phyloP scores from a whole-genome alignment of 53 echinoderm and acorn worm species.

The Apostichopus leukothele region DNA sequence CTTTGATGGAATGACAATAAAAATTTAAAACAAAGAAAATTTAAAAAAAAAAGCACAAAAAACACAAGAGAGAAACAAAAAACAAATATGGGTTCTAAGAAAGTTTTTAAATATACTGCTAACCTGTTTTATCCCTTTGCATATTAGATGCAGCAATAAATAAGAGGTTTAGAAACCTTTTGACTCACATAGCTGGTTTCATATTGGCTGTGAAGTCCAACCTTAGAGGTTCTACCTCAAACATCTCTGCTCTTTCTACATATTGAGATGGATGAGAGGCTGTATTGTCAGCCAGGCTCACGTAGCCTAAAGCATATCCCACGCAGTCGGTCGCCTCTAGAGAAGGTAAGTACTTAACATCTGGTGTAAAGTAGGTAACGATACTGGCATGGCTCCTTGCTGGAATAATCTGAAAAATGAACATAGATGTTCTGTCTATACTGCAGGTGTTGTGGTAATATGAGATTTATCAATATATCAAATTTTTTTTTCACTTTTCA shows the following conservation, averaged over 20 bases:
- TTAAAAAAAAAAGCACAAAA: no score
- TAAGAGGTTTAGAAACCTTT: not conserved
- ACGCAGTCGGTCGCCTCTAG: constrained; percentile 73
- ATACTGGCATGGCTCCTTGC: constrained; percentile 74
- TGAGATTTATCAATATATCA: no score
- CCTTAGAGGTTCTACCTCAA: constrained; percentile 75
- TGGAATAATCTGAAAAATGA: constrained; percentile 71
- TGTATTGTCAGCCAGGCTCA: constrained; percentile 74
- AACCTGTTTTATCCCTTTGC: no score
- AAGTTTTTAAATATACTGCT: no score
- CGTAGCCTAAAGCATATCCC: constrained; percentile 87
- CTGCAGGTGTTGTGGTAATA: no score
- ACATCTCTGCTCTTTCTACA: constrained; percentile 62
- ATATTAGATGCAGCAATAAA: not conserved
- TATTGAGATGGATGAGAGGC: constrained; percentile 33
- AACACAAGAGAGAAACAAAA: no score
- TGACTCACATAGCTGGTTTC: constrained; percentile 93
- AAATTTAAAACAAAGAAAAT: no score
- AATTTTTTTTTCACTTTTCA: no score
- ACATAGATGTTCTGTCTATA: not conserved
- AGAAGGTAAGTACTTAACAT: constrained; percentile 53
- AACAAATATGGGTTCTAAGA: no score
- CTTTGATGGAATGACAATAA: no score
- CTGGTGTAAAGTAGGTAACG: constrained; percentile 72
- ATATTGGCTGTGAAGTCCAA: constrained; percentile 93